These are phyloP conservation scores for Drosophila bocqueti DNA, from an alignment of 1,140 invertebrate genomes.

Conservation along the genomic window DNA sequence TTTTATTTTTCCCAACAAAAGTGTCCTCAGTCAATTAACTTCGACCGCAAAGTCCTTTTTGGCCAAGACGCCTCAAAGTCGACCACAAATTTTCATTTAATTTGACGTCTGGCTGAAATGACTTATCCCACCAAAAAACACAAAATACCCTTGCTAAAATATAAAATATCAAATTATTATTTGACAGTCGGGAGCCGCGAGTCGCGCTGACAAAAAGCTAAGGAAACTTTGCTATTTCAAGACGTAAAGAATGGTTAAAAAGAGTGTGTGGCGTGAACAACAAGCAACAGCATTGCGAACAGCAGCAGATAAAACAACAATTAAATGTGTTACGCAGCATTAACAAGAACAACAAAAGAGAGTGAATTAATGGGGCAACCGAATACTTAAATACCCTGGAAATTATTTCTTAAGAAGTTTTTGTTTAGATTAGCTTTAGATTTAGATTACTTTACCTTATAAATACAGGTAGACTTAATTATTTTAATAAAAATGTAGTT, in stretches of 20 bases:
- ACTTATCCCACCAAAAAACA: neutral
- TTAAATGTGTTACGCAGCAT: conserved; percentile 65
- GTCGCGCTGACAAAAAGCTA: conserved; percentile 17
- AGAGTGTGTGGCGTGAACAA: conserved; percentile 18
- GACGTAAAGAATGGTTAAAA: conserved; percentile 39
- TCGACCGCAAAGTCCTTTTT: conserved; percentile 9
- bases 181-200: conserved; percentile 43
- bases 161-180: conserved; percentile 51
- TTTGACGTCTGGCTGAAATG: conserved; percentile 17
- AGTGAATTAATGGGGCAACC: neutral
- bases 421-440: too few species aligned
- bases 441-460: too few species aligned
- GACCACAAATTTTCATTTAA: conserved; percentile 60
- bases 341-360: conserved; percentile 32
- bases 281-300: conserved; percentile 25
- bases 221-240: conserved; percentile 38
- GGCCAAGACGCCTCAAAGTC: conserved; percentile 38
- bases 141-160: conserved; percentile 11
- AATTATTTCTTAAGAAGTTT: too few species aligned
- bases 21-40: conserved; percentile 36
- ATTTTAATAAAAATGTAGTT: too few species aligned
- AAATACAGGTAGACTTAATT: too few species aligned
- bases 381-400: neutral
- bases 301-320: conserved; percentile 8
- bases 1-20: neutral